Evolutionary conservation across 2,888 invertebrate genomes (phyloP).

Genomic region (Acronicta leporina): DNA sequence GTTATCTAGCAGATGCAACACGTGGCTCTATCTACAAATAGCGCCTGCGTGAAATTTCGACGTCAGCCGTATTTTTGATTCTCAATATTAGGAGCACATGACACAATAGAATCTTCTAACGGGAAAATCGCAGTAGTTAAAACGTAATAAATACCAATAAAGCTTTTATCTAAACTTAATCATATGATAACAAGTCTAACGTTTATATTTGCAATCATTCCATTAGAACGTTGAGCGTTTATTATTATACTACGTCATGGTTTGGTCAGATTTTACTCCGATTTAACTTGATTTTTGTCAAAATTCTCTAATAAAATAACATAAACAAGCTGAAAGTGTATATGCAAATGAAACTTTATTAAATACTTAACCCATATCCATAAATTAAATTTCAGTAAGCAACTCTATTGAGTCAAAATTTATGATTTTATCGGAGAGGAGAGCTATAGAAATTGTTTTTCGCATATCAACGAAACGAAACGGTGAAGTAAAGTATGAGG

Average conservation of each 20-base stretch:
- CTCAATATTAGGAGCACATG: conserved; percentile 14
- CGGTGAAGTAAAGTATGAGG: too few relatives aligned
- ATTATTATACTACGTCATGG: not conserved
- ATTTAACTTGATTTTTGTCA: not conserved
- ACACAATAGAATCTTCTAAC: not conserved
- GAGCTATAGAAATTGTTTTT: too few relatives aligned
- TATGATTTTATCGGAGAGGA: too few relatives aligned
- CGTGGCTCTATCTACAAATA: not conserved
- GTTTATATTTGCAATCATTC: not conserved
- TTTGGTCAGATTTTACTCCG: not conserved
- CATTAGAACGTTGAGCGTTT: not conserved
- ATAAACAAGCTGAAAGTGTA: not conserved
- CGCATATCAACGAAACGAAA: too few relatives aligned
- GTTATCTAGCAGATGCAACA: too few relatives aligned
- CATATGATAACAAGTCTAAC: not conserved
- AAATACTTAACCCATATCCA: not conserved
- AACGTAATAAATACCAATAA: not conserved
- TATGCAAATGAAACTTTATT: not conserved
- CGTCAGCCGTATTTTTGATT: conserved; percentile 2
- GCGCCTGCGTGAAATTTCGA: not conserved
- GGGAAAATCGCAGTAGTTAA: not conserved
- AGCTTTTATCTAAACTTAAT: not conserved
- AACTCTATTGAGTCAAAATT: too few relatives aligned
- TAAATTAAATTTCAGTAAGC: too few relatives aligned
- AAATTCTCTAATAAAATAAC: not conserved